Base-by-base conservation (phyloP, 2,113 vertebrate species). In the Gymnorhina tibicen region DNA sequence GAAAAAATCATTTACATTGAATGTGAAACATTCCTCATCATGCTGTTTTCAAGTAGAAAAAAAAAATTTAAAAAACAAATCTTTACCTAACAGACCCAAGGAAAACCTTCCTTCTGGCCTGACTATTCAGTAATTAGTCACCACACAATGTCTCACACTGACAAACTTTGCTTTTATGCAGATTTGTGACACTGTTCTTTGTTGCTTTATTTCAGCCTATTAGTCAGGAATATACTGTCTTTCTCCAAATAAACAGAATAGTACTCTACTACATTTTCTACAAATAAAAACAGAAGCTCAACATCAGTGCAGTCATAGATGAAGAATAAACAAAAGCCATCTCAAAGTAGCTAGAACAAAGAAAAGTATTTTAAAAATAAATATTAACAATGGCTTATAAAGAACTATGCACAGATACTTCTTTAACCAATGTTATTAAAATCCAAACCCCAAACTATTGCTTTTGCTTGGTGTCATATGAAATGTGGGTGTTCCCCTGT, bases 131-230 rank as follows among this genome's bases (percentile, higher is more conserved):
- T 42, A 96, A 83, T 77, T 58, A 55, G 10, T 62, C 67, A 77
- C 33, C 52, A 11, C 60, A 74, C 10, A 24, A 16, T 11, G 23
- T 37, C 35, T 63, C 41, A 37, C 3, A 85, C 35, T 55, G 59
- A 93, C 64, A 92, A 94, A 91, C 59, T 73, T 59, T n/a, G 60
- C n/a, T 96, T 95, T 93, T 88, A 47, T 37, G 60, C 75, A 66
- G 39, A 80, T 85, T 91, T 94, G 64, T 87, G 52, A 59, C 73
- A 52, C 56, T 89, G n/a, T 32, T 91, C 78, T 77, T 72, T 55
- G 86, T 37, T 80, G 46, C 30, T 86, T 94, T 81, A 84, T 90
- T 93, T 87, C 35, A 84, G 28, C 73, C n/a, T 53, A 7, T 77
- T 84, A 84, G 72, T 81, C 60, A 86, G 68, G 60, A 91, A 89